These are phyloP conservation scores for Leucoraja ocellata DNA, from an alignment of 2,797 vertebrate species.

Conservation along the genomic window DNA sequence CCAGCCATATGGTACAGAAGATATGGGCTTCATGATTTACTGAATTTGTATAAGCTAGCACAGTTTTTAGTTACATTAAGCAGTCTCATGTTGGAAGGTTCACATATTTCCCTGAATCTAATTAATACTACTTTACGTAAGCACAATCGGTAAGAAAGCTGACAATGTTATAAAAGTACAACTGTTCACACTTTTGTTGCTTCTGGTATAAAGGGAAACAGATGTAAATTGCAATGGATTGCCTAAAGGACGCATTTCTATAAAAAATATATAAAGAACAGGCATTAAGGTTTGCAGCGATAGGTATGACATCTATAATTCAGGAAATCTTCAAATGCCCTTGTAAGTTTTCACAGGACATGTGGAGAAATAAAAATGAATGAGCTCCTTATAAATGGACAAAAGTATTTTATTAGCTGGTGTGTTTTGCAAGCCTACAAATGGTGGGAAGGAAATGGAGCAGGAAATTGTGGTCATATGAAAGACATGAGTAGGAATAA, in stretches of 20 bases:
- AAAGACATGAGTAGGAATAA: background rate
- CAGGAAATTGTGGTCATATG: background rate
- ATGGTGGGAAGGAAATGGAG: background rate
- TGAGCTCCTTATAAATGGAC: background rate
- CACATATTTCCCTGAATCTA: background rate
- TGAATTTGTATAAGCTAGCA: constrained; percentile 2
- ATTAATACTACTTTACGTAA: background rate
- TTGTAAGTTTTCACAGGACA: background rate
- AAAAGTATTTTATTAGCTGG: background rate
- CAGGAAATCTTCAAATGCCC: background rate
- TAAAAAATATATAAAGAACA: background rate
- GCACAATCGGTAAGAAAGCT: constrained; percentile 4
- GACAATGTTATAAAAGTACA: background rate
- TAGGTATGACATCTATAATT: background rate
- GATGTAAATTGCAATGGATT: background rate
- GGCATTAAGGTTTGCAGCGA: background rate
- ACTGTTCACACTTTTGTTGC: background rate
- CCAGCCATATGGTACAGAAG: background rate
- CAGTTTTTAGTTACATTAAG: constrained; percentile 1
- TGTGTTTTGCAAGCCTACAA: background rate
- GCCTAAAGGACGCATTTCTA: background rate
- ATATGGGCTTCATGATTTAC: background rate
- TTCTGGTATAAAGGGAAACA: constrained; percentile 15
- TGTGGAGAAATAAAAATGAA: background rate
- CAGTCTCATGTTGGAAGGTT: background rate